These are phyloP conservation scores for Deilephila porcellus DNA, from an alignment of 2,888 invertebrate genomes.

Conservation along the genomic window DNA sequence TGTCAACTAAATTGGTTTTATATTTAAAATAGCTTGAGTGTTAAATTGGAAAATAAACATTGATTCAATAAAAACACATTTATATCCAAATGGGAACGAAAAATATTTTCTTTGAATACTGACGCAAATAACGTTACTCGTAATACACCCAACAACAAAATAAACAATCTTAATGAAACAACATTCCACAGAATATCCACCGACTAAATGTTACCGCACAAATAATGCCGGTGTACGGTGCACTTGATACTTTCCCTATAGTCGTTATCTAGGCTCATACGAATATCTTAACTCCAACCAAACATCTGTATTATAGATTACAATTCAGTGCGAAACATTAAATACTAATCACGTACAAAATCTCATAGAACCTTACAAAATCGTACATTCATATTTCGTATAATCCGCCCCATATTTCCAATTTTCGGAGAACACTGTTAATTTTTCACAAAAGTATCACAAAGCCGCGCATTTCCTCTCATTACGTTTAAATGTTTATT, in stretches of 20 bases:
- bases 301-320: background rate
- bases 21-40: background rate
- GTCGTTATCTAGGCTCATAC: no score
- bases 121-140: no score
- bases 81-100: no score
- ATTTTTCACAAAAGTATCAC: slow-evolving; percentile 14
- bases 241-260: no score
- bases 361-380: background rate
- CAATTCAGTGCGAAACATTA: background rate
- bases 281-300: no score
- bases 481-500: slow-evolving; percentile 28
- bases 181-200: no score
- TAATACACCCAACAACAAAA: no score
- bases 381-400: background rate
- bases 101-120: background rate
- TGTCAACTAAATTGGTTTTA: background rate
- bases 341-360: background rate
- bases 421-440: background rate
- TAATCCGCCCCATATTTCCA: background rate
- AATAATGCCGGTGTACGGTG: no score
- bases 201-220: no score
- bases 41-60: no score
- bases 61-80: no score
- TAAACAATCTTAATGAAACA: no score
- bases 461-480: slow-evolving; percentile 20